phyloP scores from a whole-genome alignment of 2,113 vertebrate species.

The Pollimyrus isidori region DNA sequence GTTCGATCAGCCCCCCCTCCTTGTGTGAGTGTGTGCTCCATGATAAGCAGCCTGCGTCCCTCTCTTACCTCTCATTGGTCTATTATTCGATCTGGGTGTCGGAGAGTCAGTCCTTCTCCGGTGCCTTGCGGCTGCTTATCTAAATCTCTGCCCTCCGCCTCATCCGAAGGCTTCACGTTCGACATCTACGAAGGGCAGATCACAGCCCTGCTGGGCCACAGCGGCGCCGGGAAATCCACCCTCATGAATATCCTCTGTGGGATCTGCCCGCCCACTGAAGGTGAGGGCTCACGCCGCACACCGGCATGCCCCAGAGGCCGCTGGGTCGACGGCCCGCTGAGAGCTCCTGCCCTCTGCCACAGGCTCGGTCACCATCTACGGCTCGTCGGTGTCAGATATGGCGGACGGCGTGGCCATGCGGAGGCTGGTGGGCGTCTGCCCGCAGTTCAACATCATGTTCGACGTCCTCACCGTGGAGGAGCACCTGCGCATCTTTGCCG shows the following conservation, averaged over 20 bases:
- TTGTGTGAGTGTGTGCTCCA: neutral
- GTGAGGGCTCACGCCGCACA: constrained; percentile 36
- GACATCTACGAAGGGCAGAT: constrained; percentile 97
- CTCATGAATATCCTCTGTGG: constrained; percentile 95
- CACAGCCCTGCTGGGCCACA: constrained; percentile 91
- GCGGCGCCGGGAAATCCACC: constrained; percentile 89
- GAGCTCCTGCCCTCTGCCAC: neutral
- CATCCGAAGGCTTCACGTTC: constrained; percentile 74
- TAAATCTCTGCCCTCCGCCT: neutral
- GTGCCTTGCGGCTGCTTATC: neutral
- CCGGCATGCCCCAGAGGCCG: neutral
- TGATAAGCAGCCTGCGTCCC: neutral
- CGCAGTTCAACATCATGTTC: constrained; percentile 91
- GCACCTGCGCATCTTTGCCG: constrained; percentile 86
- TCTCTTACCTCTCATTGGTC: neutral
- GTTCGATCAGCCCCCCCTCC: too few relatives aligned
- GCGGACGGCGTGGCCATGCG: constrained; percentile 81
- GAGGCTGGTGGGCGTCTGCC: constrained; percentile 86
- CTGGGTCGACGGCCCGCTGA: neutral
- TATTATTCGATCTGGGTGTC: neutral
- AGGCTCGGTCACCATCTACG: constrained; percentile 86
- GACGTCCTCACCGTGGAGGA: constrained; percentile 92
- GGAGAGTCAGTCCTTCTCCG: neutral
- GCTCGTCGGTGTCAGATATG: constrained; percentile 76
- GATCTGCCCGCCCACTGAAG: constrained; percentile 74